Conservation (phyloP, 2,888 invertebrate genomes). For the Dicycla oo region DNA sequence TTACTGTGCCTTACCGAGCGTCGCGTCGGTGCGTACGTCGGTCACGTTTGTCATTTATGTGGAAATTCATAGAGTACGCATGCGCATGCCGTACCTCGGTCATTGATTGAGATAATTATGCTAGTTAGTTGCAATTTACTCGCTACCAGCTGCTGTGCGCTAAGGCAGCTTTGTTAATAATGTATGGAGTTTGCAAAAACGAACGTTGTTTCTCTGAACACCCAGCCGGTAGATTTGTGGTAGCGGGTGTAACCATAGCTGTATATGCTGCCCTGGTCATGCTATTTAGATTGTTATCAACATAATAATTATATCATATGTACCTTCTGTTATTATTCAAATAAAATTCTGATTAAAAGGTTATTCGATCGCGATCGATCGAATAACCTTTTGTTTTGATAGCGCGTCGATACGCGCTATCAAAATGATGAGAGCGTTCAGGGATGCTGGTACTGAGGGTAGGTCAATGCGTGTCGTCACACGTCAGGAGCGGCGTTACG, state of each 20-base stretch:
- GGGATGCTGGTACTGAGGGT: neutral
- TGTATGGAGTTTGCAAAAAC: conserved; percentile 23
- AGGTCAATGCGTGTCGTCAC: neutral
- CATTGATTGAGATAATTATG: conserved; percentile 49
- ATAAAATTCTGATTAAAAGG: no score
- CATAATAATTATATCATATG: no score
- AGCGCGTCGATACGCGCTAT: neutral
- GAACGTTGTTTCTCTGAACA: no score
- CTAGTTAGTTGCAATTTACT: conserved; percentile 11
- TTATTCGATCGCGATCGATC: neutral
- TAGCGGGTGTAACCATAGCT: no score
- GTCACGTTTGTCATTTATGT: neutral
- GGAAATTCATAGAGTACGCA: neutral
- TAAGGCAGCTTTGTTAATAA: conserved; percentile 36
- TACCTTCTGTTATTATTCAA: no score
- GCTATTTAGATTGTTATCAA: no score
- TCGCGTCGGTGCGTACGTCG: neutral
- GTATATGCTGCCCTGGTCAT: no score
- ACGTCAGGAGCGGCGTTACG: neutral
- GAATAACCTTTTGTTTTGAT: no score
- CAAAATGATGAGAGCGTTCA: neutral
- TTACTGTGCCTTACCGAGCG: neutral
- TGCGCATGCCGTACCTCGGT: neutral
- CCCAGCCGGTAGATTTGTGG: no score
- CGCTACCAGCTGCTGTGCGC: neutral